A percentile compares a stretch with the other conserved stretches of the same genome.
phyloP scores from a whole-genome alignment of 1,140 invertebrate genomes.

The Leptopilina clavipes region DNA sequence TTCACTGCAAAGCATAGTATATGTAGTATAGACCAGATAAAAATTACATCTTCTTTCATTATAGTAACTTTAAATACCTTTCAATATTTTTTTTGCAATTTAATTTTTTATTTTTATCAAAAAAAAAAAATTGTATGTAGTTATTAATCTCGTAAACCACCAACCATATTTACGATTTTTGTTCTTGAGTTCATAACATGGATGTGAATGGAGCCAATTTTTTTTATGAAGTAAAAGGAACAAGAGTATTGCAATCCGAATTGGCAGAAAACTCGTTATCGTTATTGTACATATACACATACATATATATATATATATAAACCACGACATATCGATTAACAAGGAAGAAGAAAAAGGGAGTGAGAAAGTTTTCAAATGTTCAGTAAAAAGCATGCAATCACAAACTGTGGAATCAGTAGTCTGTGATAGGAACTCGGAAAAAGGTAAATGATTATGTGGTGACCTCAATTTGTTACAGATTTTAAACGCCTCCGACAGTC shows the following conservation, averaged over 20 bases:
- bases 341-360: neutral
- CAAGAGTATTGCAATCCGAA: neutral
- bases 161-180: too few relatives aligned
- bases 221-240: neutral
- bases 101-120: too few relatives aligned
- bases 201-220: neutral
- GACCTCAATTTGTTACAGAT: neutral
- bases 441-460: neutral
- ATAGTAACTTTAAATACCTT: too few relatives aligned
- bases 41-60: too few relatives aligned
- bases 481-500: neutral
- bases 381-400: neutral
- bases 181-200: neutral
- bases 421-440: neutral
- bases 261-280: neutral
- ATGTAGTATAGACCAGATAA: too few relatives aligned
- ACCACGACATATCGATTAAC: neutral
- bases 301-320: too few relatives aligned
- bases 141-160: too few relatives aligned
- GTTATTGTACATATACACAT: neutral
- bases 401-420: neutral
- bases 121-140: too few relatives aligned
- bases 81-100: too few relatives aligned
- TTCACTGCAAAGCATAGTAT: too few relatives aligned
- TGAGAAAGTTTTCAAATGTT: neutral